phyloP scores from a whole-genome alignment of 2,888 invertebrate genomes.

The Drosophila merina region DNA sequence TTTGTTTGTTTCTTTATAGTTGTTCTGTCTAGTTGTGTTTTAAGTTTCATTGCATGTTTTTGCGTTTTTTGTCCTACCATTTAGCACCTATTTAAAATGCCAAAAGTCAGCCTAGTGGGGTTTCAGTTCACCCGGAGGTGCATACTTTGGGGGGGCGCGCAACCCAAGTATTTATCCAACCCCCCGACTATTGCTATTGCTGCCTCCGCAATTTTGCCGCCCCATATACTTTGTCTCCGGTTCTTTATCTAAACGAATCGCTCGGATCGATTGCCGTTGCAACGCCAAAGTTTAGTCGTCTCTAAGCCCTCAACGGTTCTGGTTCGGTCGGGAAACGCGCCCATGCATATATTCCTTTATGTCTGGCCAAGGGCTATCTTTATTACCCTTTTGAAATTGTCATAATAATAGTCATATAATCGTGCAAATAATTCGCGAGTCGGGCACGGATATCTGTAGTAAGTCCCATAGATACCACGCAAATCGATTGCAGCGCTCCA shows the following conservation, averaged over 20 bases:
- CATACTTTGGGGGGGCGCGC: constrained; percentile 44
- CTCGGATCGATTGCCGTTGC: constrained; percentile 35
- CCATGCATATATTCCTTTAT: constrained; percentile 1
- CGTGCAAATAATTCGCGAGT: constrained; percentile 32
- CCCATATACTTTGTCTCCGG: constrained; percentile 32
- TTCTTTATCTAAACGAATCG: constrained; percentile 68
- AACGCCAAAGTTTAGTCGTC: constrained; percentile 59
- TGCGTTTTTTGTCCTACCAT: constrained; percentile 17
- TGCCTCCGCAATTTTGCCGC: constrained; percentile 29
- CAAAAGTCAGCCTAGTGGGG: constrained; percentile 60
- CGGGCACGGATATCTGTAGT: constrained; percentile 13
- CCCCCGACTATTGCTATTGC: constrained; percentile 4
- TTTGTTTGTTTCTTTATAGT: constrained; percentile 27
- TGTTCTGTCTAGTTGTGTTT: constrained; percentile 31
- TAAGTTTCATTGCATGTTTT: constrained; percentile 57
- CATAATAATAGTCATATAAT: constrained; percentile 26
- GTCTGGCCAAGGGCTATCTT: constrained; percentile 50
- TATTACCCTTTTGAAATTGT: constrained; percentile 31
- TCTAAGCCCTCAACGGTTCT: constrained; percentile 51
- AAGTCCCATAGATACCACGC: constrained; percentile 15
- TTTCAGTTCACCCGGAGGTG: constrained; percentile 54
- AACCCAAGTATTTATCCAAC: constrained; percentile 4
- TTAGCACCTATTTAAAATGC: constrained; percentile 47
- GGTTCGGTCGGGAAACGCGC: constrained; percentile 36
- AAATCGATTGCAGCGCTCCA: constrained; percentile 48